phyloP scores from a whole-genome alignment of 2,113 vertebrate genomes.

The Blennius ocellaris region DNA sequence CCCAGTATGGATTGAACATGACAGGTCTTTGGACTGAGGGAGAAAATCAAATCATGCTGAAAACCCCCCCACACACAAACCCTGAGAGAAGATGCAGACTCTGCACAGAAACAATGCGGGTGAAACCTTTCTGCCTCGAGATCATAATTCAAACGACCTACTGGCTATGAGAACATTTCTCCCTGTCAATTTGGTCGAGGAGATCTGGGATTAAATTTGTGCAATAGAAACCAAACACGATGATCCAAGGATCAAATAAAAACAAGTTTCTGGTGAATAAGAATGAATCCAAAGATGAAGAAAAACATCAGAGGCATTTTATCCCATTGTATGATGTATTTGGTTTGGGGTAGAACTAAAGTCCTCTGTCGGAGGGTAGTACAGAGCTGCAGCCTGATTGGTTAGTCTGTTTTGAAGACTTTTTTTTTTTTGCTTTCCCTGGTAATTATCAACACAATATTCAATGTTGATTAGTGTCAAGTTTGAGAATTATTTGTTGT shows the following conservation, averaged over 20 bases:
- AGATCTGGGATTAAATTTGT: not conserved
- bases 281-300: not conserved
- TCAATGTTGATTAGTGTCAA: too few relatives aligned
- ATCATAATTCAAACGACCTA: not conserved
- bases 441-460: too few relatives aligned
- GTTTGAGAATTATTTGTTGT: too few relatives aligned
- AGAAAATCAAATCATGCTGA: constrained; percentile 3
- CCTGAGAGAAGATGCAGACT: not conserved
- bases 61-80: not conserved
- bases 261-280: not conserved
- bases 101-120: constrained; percentile 1
- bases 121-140: not conserved
- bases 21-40: constrained; percentile 6
- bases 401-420: too few relatives aligned
- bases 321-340: too few relatives aligned
- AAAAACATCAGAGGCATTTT: not conserved
- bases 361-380: too few relatives aligned
- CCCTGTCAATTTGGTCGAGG: not conserved
- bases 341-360: too few relatives aligned
- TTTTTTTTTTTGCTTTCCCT: too few relatives aligned
- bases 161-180: not conserved
- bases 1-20: constrained; percentile 18
- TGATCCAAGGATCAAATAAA: not conserved
- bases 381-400: too few relatives aligned
- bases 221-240: not conserved